Evolutionary conservation across 2,888 invertebrate genomes (phyloP), one percentile per base, ranked within the genome.

Genomic region (Conistra vaccinii): DNA sequence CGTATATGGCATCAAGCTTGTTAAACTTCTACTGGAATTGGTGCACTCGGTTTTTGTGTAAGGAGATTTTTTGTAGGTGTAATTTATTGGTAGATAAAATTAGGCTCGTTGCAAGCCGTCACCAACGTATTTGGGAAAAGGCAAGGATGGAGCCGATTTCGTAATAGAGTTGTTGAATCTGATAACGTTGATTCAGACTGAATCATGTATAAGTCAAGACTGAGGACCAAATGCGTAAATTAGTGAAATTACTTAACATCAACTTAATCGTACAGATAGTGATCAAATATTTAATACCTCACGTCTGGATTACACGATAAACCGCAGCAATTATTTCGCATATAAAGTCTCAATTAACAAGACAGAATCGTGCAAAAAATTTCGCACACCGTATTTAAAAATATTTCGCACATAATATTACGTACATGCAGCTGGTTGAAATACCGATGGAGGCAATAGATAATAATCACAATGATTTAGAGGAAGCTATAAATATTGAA

Each of bases 401-500:
- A 42, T 35, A 42, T 81, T 76, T 82, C 39, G 26, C 35, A 45
- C 55, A 20, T 57, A 48, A 20, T 57, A 48, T 17, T 61, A 63
- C 45, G 39, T 39, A 60, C 32, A 65, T 60, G 48, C 6, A 70
- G 57, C 29, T n/a, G n/a, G 23, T n/a, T 4, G 20, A 39, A 62
- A 74, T 55, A 23, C 32, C 58, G 45, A 69, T 75, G n/a, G 61
- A 58, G 69, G 83, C 42, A 72, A 65, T 53, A 75, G 58, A 82
- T 67, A 65, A 72, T 45, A 17, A 69, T 57, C 53, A 62, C 32
- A 42, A 63, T 69, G 29, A 81, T 68, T 48, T 48, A 65, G 45
- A 68, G 69, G 83, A 81, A 81, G 72, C 69, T 73, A 72, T 76
- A 70, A 85, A 85, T 85, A 70, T 57, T 60, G 20, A 69, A 76